Evolutionary conservation across 2,797 vertebrate species (phyloP).

Genomic region (Dermochelys coriacea): DNA sequence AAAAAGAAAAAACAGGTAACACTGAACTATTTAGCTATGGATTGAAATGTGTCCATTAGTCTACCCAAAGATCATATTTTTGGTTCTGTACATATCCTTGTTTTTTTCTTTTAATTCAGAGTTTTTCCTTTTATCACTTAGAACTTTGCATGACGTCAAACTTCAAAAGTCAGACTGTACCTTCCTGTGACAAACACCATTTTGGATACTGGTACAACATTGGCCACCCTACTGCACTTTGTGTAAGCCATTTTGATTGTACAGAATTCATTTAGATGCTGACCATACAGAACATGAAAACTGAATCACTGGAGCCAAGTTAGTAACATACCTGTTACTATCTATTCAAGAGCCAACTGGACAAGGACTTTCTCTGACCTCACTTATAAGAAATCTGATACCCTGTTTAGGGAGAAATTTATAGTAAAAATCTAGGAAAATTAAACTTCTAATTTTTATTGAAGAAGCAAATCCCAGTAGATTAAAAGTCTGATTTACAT

Average conservation of each 20-base stretch:
- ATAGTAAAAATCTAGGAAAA: neutral
- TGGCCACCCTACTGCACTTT: conserved; percentile 92
- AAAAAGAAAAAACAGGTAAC: neutral
- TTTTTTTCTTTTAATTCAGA: neutral
- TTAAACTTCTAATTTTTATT: neutral
- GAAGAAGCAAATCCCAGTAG: neutral
- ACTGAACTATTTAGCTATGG: neutral
- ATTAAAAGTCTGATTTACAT: neutral
- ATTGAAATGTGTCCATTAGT: neutral
- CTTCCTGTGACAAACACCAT: conserved; percentile 90
- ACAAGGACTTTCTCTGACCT: neutral
- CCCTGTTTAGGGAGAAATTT: neutral
- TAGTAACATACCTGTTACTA: neutral
- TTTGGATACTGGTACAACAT: conserved; percentile 93
- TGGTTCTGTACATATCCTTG: neutral
- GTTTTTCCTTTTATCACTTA: conserved; percentile 54
- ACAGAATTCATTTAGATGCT: neutral
- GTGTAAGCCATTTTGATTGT: conserved; percentile 84
- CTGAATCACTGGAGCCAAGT: neutral
- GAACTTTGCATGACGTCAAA: conserved; percentile 96
- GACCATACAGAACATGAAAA: neutral
- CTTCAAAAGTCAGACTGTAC: conserved; percentile 92
- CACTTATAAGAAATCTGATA: neutral
- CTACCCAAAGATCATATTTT: neutral
- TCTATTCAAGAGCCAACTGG: neutral